Percentiles rank a stretch among this genome's conserved stretches.
phyloP scores from a whole-genome alignment of 2,888 invertebrate genomes.

The Epinotia demarniana region DNA sequence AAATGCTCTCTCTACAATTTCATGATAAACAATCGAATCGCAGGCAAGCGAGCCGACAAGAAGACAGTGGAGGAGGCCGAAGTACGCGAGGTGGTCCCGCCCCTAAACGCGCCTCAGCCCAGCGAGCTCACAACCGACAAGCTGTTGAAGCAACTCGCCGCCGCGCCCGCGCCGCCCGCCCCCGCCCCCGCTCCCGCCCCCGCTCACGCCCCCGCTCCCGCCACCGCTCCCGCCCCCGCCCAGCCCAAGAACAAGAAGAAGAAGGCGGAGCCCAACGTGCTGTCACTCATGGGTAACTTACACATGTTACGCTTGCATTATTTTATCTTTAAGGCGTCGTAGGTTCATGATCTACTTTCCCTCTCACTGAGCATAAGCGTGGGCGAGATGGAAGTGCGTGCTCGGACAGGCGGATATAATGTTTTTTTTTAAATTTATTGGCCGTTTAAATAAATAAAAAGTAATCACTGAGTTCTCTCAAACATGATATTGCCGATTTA shows the following conservation, averaged over 20 bases:
- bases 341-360: no score
- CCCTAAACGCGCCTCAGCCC: slow-evolving; percentile 74
- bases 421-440: no score
- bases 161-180: slow-evolving; percentile 51
- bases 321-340: background rate
- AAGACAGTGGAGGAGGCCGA: slow-evolving; percentile 60
- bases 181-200: slow-evolving; percentile 47
- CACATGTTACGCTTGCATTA: background rate
- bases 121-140: slow-evolving; percentile 78
- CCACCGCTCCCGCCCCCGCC: slow-evolving; percentile 62
- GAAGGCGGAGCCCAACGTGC: slow-evolving; percentile 73
- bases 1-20: no score
- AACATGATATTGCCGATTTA: no score
- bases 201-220: slow-evolving; percentile 52
- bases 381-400: no score
- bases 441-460: no score
- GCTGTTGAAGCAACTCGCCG: slow-evolving; percentile 67
- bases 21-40: no score
- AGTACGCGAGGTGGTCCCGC: slow-evolving; percentile 68
- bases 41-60: slow-evolving; percentile 74
- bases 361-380: no score
- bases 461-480: no score
- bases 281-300: slow-evolving; percentile 74
- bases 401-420: no score
- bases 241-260: slow-evolving; percentile 75